Base-by-base conservation (phyloP, 30 jellyfish, hydroid and myxozoan genomes). In the Chrysaora quinquecirrha region DNA sequence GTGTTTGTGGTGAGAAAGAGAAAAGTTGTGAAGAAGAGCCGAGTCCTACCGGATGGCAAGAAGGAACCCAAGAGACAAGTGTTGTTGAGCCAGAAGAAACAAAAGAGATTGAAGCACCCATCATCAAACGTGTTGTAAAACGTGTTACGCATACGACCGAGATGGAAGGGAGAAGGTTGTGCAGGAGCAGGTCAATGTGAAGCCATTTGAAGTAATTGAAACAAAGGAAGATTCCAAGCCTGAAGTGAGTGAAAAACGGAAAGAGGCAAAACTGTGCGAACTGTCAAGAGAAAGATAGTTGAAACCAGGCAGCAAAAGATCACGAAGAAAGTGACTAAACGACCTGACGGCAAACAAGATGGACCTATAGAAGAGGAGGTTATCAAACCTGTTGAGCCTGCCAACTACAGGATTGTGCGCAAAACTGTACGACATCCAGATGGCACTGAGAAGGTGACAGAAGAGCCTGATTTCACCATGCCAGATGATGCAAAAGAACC, bases 361-460 rank as follows among this genome's bases (percentile, higher is more conserved):
- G 90, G 24, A 30, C 93, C 93, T 14, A 78, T 82, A 1, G 93
- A 82, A 56, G 93, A 82, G 85, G 49, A 38, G 11, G 30, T 69
- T 1, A 89, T 66, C 30, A 89, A 82, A 34, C 93, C 92, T 7
- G 86, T 82, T 10, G 93, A 82, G 65, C 85, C 93, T 25, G 58
- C 34, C 34, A 71, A 56, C 30, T 27, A 23, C 28, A 82, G 82
- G 12, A 52, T 82, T 23, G 93, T 82, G 3, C 20, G 84, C 2
- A 82, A 25, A 64, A 82, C 94, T 0, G 66, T 82, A 9, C 31
- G 80, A 20, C 46, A 50, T 11, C 76, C 91, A 12, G 95, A 84
- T 68, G 95, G 95, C 93, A 50, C 22, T 1, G 95, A 84, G 48
- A 32, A 47, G 30, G 71, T 84, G 25, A 33, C 72, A 9, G 90